phyloP scores from a whole-genome alignment of 2,797 vertebrate genomes.

The Myotis findleyi region DNA sequence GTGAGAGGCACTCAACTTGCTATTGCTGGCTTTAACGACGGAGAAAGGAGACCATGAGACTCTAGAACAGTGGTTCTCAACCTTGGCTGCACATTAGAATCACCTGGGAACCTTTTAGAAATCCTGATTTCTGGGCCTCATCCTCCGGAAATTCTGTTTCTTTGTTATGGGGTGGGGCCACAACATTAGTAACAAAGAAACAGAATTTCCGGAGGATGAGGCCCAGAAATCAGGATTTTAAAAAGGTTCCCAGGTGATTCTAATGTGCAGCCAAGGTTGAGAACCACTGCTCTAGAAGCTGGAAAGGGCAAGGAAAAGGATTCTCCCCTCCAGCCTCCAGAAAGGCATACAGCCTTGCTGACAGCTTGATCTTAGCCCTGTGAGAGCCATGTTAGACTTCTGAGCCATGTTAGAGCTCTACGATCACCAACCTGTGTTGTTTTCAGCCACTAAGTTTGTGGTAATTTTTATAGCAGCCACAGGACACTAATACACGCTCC shows the following conservation, averaged over 20 bases:
- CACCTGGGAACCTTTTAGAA: too few species aligned
- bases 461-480: neutral
- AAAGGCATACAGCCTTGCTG: neutral
- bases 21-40: neutral
- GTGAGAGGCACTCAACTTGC: neutral
- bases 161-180: too few species aligned
- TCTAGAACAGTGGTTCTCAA: too few species aligned
- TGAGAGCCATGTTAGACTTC: neutral
- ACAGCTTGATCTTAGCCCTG: neutral
- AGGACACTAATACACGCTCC: neutral
- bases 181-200: too few species aligned
- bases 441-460: neutral
- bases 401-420: neutral
- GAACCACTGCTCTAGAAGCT: neutral
- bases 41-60: neutral
- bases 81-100: too few species aligned
- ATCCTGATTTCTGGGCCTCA: too few species aligned
- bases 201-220: too few species aligned
- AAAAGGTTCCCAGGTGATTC: too few species aligned
- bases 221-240: too few species aligned
- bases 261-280: too few species aligned
- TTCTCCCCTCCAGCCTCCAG: neutral
- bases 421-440: neutral
- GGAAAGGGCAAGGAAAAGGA: neutral
- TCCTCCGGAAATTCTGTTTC: too few species aligned